Evolutionary conservation across 2,888 invertebrate genomes (phyloP).

Genomic region (Harpagoxenus sublaevis): DNA sequence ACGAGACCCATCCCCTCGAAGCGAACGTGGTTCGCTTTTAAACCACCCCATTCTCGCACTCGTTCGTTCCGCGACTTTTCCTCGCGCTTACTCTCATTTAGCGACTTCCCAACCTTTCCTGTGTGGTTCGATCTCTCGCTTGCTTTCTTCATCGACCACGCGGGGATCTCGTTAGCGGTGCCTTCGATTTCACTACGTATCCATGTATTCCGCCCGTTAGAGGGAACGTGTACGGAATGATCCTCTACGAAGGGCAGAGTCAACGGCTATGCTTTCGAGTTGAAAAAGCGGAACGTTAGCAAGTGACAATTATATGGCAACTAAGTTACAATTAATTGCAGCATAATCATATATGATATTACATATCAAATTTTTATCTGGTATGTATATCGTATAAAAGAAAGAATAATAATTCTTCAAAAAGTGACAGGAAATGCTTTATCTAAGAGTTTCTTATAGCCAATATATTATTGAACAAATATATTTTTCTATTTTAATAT

Average conservation of each 20-base stretch:
- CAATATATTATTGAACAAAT: neutral
- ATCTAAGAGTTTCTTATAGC: neutral
- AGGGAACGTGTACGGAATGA: conserved; percentile 45
- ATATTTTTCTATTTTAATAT: neutral
- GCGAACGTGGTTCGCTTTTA: conserved; percentile 84
- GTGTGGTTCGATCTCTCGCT: conserved; percentile 17
- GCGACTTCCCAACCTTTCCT: conserved; percentile 60
- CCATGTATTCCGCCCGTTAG: neutral
- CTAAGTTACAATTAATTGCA: neutral
- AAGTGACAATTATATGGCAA: neutral
- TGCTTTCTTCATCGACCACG: conserved; percentile 54
- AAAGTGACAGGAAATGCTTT: neutral
- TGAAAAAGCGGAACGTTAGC: neutral
- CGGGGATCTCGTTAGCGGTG: conserved; percentile 48
- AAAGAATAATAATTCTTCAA: neutral
- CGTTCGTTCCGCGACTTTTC: conserved; percentile 54
- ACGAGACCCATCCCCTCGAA: conserved; percentile 69
- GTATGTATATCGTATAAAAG: too few relatives aligned
- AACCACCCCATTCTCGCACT: conserved; percentile 77
- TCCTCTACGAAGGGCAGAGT: neutral
- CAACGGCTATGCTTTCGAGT: neutral
- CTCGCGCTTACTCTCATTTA: conserved; percentile 69
- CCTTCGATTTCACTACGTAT: conserved; percentile 49
- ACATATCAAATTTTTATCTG: neutral
- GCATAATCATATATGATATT: neutral